phyloP scores from a whole-genome alignment of 2,797 vertebrate species.

The Clamator glandarius region DNA sequence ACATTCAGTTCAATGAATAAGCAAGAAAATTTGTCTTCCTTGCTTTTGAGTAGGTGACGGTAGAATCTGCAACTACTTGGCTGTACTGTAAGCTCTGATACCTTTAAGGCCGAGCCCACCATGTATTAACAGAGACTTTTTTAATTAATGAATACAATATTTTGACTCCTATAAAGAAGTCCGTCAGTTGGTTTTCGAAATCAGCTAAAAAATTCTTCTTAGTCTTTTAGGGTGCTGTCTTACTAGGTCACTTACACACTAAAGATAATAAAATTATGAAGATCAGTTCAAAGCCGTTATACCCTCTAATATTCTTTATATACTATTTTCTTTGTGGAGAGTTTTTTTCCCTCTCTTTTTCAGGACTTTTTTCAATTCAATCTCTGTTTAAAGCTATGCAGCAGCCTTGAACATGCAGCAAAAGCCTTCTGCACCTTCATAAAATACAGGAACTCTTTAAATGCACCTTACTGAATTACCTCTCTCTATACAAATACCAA shows the following conservation, averaged over 20 bases:
- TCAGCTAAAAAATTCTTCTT: background rate
- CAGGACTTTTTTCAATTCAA: background rate
- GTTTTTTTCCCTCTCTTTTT: background rate
- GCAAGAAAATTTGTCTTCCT: background rate
- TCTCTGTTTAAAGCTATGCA: background rate
- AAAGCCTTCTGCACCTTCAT: background rate
- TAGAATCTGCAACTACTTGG: background rate
- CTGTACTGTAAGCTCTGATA: background rate
- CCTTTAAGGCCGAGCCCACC: background rate
- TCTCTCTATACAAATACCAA: background rate
- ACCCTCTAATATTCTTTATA: background rate
- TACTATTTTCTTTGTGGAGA: background rate
- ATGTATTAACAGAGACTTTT: background rate
- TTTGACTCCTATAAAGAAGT: background rate
- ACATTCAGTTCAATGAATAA: background rate
- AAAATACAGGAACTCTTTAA: background rate
- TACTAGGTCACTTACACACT: background rate
- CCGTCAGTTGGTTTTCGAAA: background rate
- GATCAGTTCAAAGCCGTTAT: background rate
- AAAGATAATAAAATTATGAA: background rate
- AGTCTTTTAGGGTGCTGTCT: background rate
- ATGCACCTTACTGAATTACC: background rate
- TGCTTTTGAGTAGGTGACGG: background rate
- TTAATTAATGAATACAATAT: background rate
- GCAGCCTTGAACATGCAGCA: background rate